Evolutionary conservation across 2,888 invertebrate species (phyloP).

Genomic region (Choristoneura rosaceana): DNA sequence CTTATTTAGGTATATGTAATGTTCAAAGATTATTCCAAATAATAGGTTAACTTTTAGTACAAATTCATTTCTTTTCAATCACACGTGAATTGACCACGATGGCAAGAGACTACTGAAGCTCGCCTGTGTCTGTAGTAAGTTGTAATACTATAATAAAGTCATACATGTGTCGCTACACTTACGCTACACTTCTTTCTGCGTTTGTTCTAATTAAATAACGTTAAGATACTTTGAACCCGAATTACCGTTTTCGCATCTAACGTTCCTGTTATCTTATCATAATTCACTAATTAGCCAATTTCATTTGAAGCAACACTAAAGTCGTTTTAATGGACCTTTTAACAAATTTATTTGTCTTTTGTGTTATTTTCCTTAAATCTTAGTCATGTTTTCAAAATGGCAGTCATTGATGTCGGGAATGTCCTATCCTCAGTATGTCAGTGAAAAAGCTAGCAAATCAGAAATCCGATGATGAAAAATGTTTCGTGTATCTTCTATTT

Average conservation of each 20-base stretch:
- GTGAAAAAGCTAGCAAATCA: slow-evolving; percentile 6
- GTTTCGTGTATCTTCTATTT: slow-evolving; percentile 48
- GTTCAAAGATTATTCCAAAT: too few relatives aligned
- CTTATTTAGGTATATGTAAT: too few relatives aligned
- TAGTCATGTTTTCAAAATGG: neutral
- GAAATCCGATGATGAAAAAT: slow-evolving; percentile 46
- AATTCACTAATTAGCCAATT: slow-evolving; percentile 1
- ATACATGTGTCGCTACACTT: too few relatives aligned
- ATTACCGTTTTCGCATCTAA: neutral
- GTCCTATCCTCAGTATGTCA: slow-evolving; percentile 22
- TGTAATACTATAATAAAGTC: too few relatives aligned
- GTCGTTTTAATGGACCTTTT: slow-evolving; percentile 16
- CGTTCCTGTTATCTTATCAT: slow-evolving; percentile 10
- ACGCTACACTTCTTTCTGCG: neutral
- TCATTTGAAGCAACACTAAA: slow-evolving; percentile 12
- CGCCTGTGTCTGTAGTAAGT: too few relatives aligned
- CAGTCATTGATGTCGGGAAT: neutral
- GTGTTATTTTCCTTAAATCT: neutral
- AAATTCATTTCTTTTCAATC: too few relatives aligned
- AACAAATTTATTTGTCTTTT: slow-evolving; percentile 25
- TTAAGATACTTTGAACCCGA: neutral
- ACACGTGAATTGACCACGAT: too few relatives aligned
- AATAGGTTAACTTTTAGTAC: too few relatives aligned
- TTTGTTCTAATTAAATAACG: neutral
- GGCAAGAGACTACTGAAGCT: too few relatives aligned